Evolutionary conservation across 1,140 invertebrate genomes (phyloP), one percentile per base, ranked within the genome.

Genomic region (Drosophila burlai): DNA sequence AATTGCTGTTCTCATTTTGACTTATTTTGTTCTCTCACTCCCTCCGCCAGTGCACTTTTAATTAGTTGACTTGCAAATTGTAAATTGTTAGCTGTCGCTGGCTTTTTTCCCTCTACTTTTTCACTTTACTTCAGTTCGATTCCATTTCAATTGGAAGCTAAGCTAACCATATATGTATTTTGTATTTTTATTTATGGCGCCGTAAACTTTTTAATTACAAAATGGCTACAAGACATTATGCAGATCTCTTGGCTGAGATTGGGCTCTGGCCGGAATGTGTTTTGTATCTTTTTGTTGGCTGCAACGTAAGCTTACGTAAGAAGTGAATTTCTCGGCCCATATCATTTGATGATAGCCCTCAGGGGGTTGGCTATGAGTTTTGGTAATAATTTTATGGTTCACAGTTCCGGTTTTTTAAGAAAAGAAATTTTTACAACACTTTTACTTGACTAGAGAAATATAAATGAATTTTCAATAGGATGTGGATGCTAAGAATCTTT

Each of bases 191-290:
- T 87, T 80, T 80, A 87, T 82, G 76, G 67, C 67, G 68, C 64
- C 65, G 84, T 87, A 74, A 80, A 83, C 63, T 89, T 80, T 81
- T 83, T 81, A 83, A 87, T 83, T 89, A 83, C 80, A 87, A 86
- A 57, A 86, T 89, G 80, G 76, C 71, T 64, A 86, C 83, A 86
- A 86, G 84, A 86, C 81, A 73, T 67, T 85, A 83, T 85, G 67
- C 63, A 83, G 77, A 83, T 84, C 40, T 57, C 62, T 57, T 45
- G 38, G 26, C 50, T 42, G 52, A 55, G 80, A 87, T 87, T 59
- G 62, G 59, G 47, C 76, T 40, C 8, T 59, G 74, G 18, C 18
- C 24, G 49, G 80, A 61, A 67, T 63, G 49, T 50, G 50, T 73
- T 73, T 71, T 63, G 45, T 78, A 49, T 50, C 52, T 63, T 59